phyloP scores from a whole-genome alignment of 1,140 invertebrate genomes.

The Drosophila triauraria region DNA sequence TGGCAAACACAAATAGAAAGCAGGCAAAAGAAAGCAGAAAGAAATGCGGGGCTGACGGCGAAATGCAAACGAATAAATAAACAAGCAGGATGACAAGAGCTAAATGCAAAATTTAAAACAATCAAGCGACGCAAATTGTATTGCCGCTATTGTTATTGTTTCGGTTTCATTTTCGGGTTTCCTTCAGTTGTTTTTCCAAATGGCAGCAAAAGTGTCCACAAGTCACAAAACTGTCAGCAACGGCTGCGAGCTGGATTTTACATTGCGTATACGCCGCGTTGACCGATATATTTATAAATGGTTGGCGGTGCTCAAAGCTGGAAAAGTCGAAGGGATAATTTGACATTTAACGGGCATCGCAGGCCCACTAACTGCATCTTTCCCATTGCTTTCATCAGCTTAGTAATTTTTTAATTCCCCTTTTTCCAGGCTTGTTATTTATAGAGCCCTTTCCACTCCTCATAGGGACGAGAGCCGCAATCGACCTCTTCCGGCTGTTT shows the following conservation, averaged over 20 bases:
- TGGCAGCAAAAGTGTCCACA: conserved; percentile 38
- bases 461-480: background rate
- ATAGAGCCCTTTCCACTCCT: conserved; percentile 10
- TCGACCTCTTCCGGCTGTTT: conserved; percentile 42
- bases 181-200: conserved; percentile 21
- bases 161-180: background rate
- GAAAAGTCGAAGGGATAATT: conserved; percentile 19
- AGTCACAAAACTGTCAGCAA: conserved; percentile 35
- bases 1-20: conserved; percentile 18
- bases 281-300: conserved; percentile 5
- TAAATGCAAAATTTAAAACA: conserved; percentile 57
- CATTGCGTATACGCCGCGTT: conserved; percentile 35
- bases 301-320: background rate
- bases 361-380: background rate
- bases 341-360: conserved; percentile 19
- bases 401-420: conserved; percentile 26
- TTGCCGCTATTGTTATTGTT: conserved; percentile 26
- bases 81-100: conserved; percentile 28
- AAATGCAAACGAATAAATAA: conserved; percentile 40
- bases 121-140: conserved; percentile 37
- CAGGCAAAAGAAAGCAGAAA: background rate
- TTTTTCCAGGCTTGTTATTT: conserved; percentile 21
- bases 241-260: background rate
- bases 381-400: background rate
- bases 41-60: background rate